Evolutionary conservation across 2,113 vertebrate species (phyloP).

Genomic region (Neopipo cinnamomea): DNA sequence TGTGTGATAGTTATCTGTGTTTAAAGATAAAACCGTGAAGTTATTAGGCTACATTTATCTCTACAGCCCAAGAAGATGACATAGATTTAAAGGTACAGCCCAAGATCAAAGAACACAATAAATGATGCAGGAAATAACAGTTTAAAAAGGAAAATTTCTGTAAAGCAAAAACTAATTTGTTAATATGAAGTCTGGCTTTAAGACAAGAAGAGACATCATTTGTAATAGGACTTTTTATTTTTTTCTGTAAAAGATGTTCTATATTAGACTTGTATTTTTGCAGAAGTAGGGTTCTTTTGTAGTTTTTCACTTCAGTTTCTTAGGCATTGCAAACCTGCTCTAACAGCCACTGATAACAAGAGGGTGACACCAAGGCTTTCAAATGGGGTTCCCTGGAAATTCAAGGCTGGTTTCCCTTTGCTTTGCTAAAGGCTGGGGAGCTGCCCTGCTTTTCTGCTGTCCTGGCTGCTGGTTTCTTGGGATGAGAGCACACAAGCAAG

Average conservation of each 20-base stretch:
- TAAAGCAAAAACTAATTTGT: constrained; percentile 61
- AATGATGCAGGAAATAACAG: constrained; percentile 72
- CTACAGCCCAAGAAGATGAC: constrained; percentile 61
- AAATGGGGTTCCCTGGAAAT: background rate
- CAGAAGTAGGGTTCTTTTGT: background rate
- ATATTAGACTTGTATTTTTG: background rate
- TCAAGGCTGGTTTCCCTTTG: background rate
- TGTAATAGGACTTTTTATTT: background rate
- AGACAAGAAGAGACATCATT: background rate
- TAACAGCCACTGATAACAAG: background rate
- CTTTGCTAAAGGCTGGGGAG: background rate
- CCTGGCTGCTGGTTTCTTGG: background rate
- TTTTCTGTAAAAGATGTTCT: background rate
- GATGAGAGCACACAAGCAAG: fast-evolving
- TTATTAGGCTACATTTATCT: constrained; percentile 73
- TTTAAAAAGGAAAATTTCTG: constrained; percentile 56
- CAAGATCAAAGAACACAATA: constrained; percentile 78
- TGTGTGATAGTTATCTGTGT: constrained; percentile 71
- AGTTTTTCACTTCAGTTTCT: background rate
- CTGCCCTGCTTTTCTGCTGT: background rate
- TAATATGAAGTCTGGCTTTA: constrained; percentile 47
- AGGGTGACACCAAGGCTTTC: background rate
- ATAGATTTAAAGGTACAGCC: constrained; percentile 55
- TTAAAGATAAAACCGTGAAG: constrained; percentile 69
- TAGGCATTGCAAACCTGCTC: background rate